Base-by-base conservation (phyloP, 2,888 invertebrate genomes). In the Copidosoma aretas region DNA sequence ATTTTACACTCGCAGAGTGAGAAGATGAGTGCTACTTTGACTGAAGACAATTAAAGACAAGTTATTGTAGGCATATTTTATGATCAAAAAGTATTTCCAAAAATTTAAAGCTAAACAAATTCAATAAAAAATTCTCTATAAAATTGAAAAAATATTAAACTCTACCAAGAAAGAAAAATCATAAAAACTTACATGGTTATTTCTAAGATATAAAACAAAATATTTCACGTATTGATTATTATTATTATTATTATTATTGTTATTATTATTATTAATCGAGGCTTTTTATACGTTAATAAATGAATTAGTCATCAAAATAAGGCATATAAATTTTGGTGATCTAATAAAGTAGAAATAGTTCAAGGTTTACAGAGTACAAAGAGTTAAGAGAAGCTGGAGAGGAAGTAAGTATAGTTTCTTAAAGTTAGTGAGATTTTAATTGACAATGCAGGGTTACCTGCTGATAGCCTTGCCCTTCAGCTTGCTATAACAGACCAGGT, bases 381-480 rank as follows among this genome's bases (percentile, higher is more conserved):
- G 43, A 60, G 19, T 57, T 53, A 61, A 1, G 49, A 69, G 22
- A 54, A 54, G 54, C 32, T 32, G 32, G 32, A 32, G 32, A 32
- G 32, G 32, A 32, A 32, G 32, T 32, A 25, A 57, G 24, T 21
- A 61, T 3, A 64, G 41, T 43, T 5, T 64, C 60, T 52, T 60
- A 49, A 41, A 62, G 39, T 24, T 22, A 53, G 15, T 53, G 21
- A 24, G 32, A 22, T 46, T 46, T 46, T 46, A 46, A 46, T 46
- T 84, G 80, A 81, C 84, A 84, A 81, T 83, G 80, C 81, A 86
- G 87, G 88, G 89, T 90, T 89, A 91, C 91, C 91, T 91, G 90
- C 89, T 90, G 85, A 91, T 86, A 86, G 88, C 90, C 87, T 91
- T 91, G 88, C 92, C 92, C 85, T 90, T 91, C 80, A 92, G 91